Base-by-base conservation (phyloP, 2,113 vertebrate genomes). In the Coturnix japonica region DNA sequence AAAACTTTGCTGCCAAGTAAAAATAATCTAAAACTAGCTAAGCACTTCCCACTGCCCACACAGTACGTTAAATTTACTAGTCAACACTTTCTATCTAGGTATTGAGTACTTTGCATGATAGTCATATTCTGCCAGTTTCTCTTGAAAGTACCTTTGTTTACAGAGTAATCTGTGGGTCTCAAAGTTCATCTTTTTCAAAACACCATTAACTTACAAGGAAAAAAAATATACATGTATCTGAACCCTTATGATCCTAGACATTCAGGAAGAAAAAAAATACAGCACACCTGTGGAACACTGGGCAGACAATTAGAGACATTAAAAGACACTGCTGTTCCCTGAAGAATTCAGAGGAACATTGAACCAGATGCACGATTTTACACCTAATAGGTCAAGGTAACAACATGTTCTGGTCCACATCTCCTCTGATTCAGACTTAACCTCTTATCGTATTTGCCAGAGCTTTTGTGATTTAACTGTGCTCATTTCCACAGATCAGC, bases 151-250 rank as follows among this genome's bases (percentile, higher is more conserved):
- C 6, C 11, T 64, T 74, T 7, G 9, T 69, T 75, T 39, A 88
- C 3, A 16, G 4, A 73, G 31, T 51, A 37, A 3, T 47, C 20
- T 1, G 6, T 11, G 4, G 6, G 46, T 51, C 26, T 46, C 13
- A 5, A 49, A 3, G 12, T 44, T 33, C 37, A 53, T 0, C 0
- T 33, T 49, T n/a, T 65, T 93, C 59, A 35, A 8, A 33, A 28
- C 9, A 82, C 31, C 6, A 72, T 4, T 22, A 71, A 51, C 8
- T 71, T 87, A 39, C 51, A 82, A 49, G 43, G 26, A 86, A 59
- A 12, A 5, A 28, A 51, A 5, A 14, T 4, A 65, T 41, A 41
- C 39, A 41, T 37, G 37, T 13, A 41, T 35, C 7, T 31, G 30
- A 70, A 18, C 9, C 33, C 44, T 80, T 49, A 13, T 5, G 14